Evolutionary conservation across 2,797 vertebrate species (phyloP).

Genomic region (Distichodus sexfasciatus): DNA sequence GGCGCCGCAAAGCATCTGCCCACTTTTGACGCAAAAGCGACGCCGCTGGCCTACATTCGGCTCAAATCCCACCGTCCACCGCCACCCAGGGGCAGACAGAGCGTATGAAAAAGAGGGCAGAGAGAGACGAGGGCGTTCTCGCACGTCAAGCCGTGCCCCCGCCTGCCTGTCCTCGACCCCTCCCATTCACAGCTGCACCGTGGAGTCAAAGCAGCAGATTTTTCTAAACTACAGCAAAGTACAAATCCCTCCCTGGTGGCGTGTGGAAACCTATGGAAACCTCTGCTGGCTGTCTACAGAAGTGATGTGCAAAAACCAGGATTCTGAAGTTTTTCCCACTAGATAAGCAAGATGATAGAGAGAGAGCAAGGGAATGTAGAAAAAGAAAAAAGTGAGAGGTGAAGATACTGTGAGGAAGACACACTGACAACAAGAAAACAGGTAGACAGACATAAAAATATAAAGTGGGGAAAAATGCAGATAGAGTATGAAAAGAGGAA

Average conservation of each 20-base stretch:
- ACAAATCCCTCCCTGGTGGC: neutral
- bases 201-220: neutral
- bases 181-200: neutral
- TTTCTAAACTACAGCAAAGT: neutral
- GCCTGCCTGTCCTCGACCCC: neutral
- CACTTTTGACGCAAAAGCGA: conserved; percentile 83
- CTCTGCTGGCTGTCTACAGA: neutral
- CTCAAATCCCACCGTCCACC: conserved; percentile 83
- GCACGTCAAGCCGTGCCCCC: conserved; percentile 4
- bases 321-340: neutral
- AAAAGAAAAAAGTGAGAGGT: too few relatives aligned
- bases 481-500: neutral
- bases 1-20: conserved; percentile 75
- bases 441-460: neutral
- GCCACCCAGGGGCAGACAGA: conserved; percentile 34
- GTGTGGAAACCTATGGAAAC: neutral
- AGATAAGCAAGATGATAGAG: neutral
- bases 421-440: neutral
- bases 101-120: conserved; percentile 21
- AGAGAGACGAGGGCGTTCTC: conserved; percentile 16
- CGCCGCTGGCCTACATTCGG: conserved; percentile 93
- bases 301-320: neutral
- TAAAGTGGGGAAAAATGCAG: neutral
- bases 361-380: too few relatives aligned
- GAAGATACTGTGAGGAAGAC: neutral